A percentile compares a stretch with the other conserved stretches of the same genome.
Evolutionary conservation across 2,888 invertebrate species (phyloP).

Genomic region (Heliconius ethilla): DNA sequence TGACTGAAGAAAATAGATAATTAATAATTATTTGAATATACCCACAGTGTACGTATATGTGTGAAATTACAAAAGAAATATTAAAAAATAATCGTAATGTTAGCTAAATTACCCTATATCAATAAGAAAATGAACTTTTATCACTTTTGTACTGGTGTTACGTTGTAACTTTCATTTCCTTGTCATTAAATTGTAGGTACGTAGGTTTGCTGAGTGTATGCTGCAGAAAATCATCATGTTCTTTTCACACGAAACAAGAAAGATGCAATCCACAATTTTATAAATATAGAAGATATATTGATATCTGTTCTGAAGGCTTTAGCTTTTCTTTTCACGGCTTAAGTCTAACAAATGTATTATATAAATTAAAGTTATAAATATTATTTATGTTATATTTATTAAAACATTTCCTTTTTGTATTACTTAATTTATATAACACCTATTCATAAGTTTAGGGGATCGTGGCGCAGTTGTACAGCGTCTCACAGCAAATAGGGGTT

Average conservation of each 20-base stretch:
- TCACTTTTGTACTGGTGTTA: slow-evolving; percentile 1
- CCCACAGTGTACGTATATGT: background rate
- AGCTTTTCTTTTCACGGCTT: background rate
- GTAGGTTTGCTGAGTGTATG: background rate
- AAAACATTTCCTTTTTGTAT: background rate
- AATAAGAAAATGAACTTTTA: slow-evolving; percentile 9
- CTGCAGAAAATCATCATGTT: background rate
- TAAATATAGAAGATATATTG: background rate
- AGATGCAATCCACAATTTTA: background rate
- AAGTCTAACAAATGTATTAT: background rate
- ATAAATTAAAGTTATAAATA: too few species aligned
- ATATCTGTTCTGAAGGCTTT: background rate
- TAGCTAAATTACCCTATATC: background rate
- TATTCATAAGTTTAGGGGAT: background rate
- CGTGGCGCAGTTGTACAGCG: background rate
- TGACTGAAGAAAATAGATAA: too few species aligned
- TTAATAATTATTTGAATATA: too few species aligned
- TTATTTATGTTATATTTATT: background rate
- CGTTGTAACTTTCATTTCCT: slow-evolving; percentile 19
- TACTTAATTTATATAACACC: background rate
- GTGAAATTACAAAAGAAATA: background rate
- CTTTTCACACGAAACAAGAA: background rate
- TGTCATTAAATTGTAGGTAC: slow-evolving; percentile 13
- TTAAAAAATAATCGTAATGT: background rate
- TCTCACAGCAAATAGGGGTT: too few species aligned